Evolutionary conservation across 2,888 invertebrate genomes (phyloP).

Genomic region (Teleogryllus oceanicus): DNA sequence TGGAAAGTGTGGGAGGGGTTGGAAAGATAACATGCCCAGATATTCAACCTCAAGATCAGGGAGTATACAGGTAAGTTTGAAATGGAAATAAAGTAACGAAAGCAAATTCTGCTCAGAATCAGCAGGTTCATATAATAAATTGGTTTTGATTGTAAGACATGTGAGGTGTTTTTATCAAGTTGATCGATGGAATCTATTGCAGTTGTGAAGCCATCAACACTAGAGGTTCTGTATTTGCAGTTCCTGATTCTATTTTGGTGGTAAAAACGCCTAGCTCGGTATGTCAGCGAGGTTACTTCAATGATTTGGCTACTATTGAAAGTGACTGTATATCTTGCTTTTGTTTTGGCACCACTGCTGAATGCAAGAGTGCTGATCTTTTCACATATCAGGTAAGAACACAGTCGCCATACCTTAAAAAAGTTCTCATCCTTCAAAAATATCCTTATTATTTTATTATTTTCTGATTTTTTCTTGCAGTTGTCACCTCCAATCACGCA

Average conservation of each 20-base stretch:
- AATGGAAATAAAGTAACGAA: too few species aligned
- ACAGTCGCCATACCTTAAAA: background rate
- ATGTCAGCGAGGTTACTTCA: slow-evolving; percentile 77
- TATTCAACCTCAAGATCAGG: slow-evolving; percentile 71
- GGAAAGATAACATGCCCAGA: slow-evolving; percentile 78
- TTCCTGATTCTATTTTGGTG: slow-evolving; percentile 84
- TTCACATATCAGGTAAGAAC: slow-evolving; percentile 67
- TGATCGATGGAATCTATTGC: background rate
- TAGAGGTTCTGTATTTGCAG: slow-evolving; percentile 77
- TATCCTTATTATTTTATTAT: background rate
- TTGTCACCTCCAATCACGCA: slow-evolving; percentile 54
- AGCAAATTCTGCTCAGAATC: background rate
- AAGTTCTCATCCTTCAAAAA: background rate
- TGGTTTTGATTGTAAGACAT: background rate
- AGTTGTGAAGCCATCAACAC: slow-evolving; percentile 95
- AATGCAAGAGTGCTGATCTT: slow-evolving; percentile 83
- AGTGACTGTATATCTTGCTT: slow-evolving; percentile 91
- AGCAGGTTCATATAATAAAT: background rate
- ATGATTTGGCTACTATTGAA: slow-evolving; percentile 66
- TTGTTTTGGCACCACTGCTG: slow-evolving; percentile 86
- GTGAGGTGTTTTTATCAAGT: background rate
- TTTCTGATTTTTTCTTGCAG: slow-evolving; percentile 41
- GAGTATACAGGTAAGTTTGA: slow-evolving; percentile 68
- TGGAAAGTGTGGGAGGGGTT: slow-evolving; percentile 69
- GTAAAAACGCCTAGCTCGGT: slow-evolving; percentile 57